Evolutionary conservation across 1,140 invertebrate genomes (phyloP).

Genomic region (Nephila pilipes): DNA sequence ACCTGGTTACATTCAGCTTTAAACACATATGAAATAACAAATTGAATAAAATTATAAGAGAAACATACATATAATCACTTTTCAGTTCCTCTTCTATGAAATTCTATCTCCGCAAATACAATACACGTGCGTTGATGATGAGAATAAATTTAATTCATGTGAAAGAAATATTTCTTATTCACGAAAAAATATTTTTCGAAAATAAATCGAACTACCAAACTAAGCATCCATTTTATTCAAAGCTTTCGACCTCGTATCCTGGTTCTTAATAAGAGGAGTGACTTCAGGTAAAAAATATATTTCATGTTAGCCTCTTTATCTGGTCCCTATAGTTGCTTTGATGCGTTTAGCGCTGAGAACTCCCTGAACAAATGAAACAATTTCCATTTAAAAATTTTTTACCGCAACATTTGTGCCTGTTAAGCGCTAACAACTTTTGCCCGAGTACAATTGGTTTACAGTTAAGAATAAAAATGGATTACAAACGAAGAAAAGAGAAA

Average conservation of each 20-base stretch:
- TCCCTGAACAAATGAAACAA: constrained; percentile 73
- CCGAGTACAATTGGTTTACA: constrained; percentile 66
- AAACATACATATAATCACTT: too few species aligned
- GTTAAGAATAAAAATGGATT: constrained; percentile 71
- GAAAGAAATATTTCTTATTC: too few species aligned
- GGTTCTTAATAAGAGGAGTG: neutral
- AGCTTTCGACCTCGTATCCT: neutral
- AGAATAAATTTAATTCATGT: too few species aligned
- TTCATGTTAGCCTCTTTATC: neutral
- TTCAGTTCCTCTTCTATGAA: too few species aligned
- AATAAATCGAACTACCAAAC: too few species aligned
- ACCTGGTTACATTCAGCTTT: too few species aligned
- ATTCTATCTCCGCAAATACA: too few species aligned
- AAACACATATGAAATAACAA: too few species aligned
- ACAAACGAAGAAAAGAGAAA: constrained; percentile 43
- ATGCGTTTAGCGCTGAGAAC: constrained; percentile 66
- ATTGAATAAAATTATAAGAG: too few species aligned
- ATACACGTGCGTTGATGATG: too few species aligned
- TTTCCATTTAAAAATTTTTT: constrained; percentile 69
- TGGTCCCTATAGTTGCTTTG: constrained; percentile 35
- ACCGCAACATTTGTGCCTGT: neutral
- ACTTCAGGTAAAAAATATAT: neutral
- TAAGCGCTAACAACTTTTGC: constrained; percentile 67
- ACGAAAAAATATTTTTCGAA: too few species aligned
- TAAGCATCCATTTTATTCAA: too few species aligned